These are phyloP conservation scores for Philaethria dido DNA, from an alignment of 2,888 invertebrate species.

Conservation along the genomic window DNA sequence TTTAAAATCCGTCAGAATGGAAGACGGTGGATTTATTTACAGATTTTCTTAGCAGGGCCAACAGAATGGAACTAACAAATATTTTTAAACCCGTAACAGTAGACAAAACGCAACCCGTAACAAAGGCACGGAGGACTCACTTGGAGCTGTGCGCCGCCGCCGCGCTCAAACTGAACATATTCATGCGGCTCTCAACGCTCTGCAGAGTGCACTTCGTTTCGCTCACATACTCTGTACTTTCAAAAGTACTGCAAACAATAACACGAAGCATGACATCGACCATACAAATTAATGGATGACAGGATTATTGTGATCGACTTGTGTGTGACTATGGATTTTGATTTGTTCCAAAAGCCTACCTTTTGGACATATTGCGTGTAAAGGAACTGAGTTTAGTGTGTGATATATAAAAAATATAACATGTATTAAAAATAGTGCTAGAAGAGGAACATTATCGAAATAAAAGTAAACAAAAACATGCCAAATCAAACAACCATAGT, in stretches of 20 bases:
- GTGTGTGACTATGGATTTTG: constrained; percentile 27
- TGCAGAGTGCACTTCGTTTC: constrained; percentile 76
- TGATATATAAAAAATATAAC: neutral
- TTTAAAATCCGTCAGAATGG: no score
- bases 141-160: constrained; percentile 72
- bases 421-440: constrained; percentile 1
- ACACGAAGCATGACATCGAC: constrained; percentile 64
- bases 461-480: constrained; percentile 11
- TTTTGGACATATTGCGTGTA: neutral
- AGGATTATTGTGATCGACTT: constrained; percentile 26
- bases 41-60: no score
- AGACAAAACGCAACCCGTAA: neutral
- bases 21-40: no score
- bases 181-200: constrained; percentile 81
- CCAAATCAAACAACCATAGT: constrained; percentile 31
- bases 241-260: constrained; percentile 82
- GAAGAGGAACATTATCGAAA: neutral
- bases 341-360: neutral
- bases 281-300: constrained; percentile 35
- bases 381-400: neutral
- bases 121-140: constrained; percentile 63
- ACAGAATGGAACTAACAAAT: no score
- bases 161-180: constrained; percentile 77
- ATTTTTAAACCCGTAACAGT: no score
- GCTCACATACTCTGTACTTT: constrained; percentile 81